Conservation (phyloP, 2,888 invertebrate genomes). For the Monopis laevigella region DNA sequence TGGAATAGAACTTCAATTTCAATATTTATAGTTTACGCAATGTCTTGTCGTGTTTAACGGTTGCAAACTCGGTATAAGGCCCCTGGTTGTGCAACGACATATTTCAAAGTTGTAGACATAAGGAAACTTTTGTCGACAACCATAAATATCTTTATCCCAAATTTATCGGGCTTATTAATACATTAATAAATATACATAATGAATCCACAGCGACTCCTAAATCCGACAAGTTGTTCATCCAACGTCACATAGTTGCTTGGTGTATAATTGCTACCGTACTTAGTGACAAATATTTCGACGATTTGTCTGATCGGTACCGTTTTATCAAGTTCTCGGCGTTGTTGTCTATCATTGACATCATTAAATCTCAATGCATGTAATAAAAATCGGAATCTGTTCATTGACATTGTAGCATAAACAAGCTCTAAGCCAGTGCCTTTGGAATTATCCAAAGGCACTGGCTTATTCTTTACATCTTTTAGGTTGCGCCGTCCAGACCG, state of each 20-base stretch:
- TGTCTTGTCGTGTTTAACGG: no score
- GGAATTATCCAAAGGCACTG: no score
- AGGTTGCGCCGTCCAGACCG: constrained; percentile 2
- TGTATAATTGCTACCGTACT: background rate
- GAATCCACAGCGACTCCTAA: background rate
- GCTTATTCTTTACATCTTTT: no score
- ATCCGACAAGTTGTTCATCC: background rate
- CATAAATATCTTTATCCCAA: constrained; percentile 11
- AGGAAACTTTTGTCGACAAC: constrained; percentile 8
- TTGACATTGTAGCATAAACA: background rate
- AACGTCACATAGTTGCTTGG: background rate
- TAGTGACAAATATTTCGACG: no score
- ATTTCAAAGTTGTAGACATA: constrained; percentile 14
- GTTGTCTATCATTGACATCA: background rate
- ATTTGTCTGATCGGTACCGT: no score
- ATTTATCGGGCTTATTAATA: constrained; percentile 12
- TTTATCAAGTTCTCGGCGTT: no score
- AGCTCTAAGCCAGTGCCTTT: background rate
- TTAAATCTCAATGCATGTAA: background rate
- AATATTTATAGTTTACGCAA: no score
- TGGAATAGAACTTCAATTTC: no score
- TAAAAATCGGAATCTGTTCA: constrained; percentile 2
- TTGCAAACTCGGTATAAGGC: no score
- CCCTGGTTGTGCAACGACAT: constrained; percentile 12
- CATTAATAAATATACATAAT: constrained; percentile 12